A percentile compares a stretch with the other conserved stretches of the same genome.
phyloP scores from a whole-genome alignment of 1,140 invertebrate species.

The Archivesica marissinica region DNA sequence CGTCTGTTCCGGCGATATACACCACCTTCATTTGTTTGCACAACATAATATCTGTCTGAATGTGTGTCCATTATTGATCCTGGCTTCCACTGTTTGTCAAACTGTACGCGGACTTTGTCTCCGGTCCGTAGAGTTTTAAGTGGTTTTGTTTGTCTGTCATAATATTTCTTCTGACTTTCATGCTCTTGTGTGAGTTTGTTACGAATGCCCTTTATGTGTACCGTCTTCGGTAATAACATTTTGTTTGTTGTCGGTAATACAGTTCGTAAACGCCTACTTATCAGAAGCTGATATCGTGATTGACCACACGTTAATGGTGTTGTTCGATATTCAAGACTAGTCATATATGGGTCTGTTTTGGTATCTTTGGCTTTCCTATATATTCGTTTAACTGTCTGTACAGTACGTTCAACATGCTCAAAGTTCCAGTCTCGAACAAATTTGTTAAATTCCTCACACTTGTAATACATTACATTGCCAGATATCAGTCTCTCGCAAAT shows the following conservation, averaged over 20 bases:
- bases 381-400: conserved; percentile 26
- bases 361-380: conserved; percentile 25
- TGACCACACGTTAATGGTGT: not conserved
- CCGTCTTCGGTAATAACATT: too few relatives aligned
- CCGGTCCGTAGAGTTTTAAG: not conserved
- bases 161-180: conserved; percentile 33
- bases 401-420: conserved; percentile 17
- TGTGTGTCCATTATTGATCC: not conserved
- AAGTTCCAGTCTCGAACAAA: conserved; percentile 25
- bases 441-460: not conserved
- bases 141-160: conserved; percentile 1
- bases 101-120: not conserved
- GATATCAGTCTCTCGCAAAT: conserved; percentile 60
- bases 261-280: not conserved
- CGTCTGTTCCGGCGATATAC: conserved; percentile 18
- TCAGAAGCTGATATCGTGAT: conserved; percentile 1
- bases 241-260: not conserved
- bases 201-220: not conserved
- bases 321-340: not conserved
- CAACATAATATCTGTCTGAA: conserved; percentile 19
- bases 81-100: conserved; percentile 14
- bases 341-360: conserved; percentile 12
- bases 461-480: conserved; percentile 63
- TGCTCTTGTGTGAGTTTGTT: not conserved
- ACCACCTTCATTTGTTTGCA: conserved; percentile 5